Evolutionary conservation across 2,113 vertebrate species (phyloP), one percentile per base, ranked within the genome.

Genomic region (Dissostichus mawsoni): DNA sequence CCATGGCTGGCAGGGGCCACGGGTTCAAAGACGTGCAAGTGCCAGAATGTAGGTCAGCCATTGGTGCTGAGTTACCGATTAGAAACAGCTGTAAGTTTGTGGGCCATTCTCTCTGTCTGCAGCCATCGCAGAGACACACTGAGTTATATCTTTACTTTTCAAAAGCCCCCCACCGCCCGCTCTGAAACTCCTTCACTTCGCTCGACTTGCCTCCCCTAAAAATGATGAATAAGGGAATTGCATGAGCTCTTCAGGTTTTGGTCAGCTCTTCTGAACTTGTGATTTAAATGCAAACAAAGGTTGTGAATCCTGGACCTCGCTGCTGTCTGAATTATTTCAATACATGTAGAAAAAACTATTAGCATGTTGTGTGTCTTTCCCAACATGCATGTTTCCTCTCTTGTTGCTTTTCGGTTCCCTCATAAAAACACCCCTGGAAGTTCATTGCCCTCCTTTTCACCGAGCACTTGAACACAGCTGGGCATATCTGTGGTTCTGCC

Each of bases 31-130:
- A 88, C 86, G 74, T 81, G 90, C 92, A 68, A 72, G 89, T 83
- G 86, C 80, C 90, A 91, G 91, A 93, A 94, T 94, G 92, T 94
- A 94, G 94, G 94, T 94, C 93, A 94, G 83, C 84, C 89, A 89
- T 90, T 66, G 86, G 93, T 90, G 89, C 92, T 87, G 89, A 93
- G 89, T 94, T 94, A 94, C 94, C 90, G 92, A 94, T 94, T 93
- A 93, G 89, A 94, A 94, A 94, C 94, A 94, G 93, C 93, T 94
- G 92, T 92, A 87, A 64, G 29, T 89, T 92, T 90, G 86, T 90
- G 82, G 84, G 83, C 89, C 86, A 81, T 74, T 91, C 88, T 78
- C 66, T 86, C 84, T 56, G 75, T 85, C 74, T 81, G 86, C 70
- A 72, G 70, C 68, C 74, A 77, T 80, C 53, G 48, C 83, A 72